A percentile compares a stretch with the other conserved stretches of the same genome.
Evolutionary conservation across 1,140 invertebrate genomes (phyloP).

Genomic region (Brachionus manjavacas): DNA sequence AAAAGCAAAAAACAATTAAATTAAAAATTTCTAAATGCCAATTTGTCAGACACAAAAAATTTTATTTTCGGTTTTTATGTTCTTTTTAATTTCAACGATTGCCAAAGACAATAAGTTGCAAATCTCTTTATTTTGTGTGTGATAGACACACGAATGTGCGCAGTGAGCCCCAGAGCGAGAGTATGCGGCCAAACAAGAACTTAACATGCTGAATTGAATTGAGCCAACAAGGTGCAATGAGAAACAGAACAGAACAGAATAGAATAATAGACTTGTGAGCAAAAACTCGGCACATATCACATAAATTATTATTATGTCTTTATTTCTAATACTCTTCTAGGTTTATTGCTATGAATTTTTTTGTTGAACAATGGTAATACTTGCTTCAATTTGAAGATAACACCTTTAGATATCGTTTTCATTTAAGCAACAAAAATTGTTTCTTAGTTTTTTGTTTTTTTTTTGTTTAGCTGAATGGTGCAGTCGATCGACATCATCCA

Average conservation of each 20-base stretch:
- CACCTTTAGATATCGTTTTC: slow-evolving; percentile 1
- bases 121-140: not conserved
- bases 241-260: too few species aligned
- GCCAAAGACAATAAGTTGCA: too few species aligned
- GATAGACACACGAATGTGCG: too few species aligned
- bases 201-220: not conserved
- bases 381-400: not conserved
- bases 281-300: not conserved
- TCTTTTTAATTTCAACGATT: not conserved
- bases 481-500: not conserved
- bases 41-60: slow-evolving; percentile 7
- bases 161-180: not conserved
- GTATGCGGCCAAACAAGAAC: not conserved
- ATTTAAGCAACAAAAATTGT: not conserved
- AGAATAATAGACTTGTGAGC: not conserved
- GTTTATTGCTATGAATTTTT: not conserved
- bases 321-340: not conserved
- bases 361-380: not conserved
- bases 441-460: not conserved
- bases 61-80: not conserved
- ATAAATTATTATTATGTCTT: slow-evolving; percentile 7
- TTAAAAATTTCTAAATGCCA: not conserved
- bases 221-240: not conserved
- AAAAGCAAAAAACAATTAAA: too few species aligned
- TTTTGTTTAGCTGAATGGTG: too few species aligned